These are phyloP conservation scores for Autographa pulchrina DNA, from an alignment of 2,888 invertebrate genomes.

Conservation along the genomic window DNA sequence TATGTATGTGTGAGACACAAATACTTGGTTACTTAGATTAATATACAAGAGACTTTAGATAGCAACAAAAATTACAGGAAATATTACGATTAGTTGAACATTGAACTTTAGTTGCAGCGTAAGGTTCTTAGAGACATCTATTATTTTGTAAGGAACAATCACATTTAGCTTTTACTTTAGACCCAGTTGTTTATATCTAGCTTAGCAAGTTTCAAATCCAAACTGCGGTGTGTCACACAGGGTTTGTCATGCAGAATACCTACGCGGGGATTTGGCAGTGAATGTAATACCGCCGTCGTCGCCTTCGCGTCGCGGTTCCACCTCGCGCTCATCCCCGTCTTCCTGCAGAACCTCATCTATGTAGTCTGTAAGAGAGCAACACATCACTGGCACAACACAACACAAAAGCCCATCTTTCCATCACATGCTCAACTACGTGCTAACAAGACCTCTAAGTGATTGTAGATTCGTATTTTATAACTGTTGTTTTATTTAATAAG, in stretches of 20 bases:
- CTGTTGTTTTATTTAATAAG: conserved; percentile 23
- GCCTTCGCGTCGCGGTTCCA: conserved; percentile 87
- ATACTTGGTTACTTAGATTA: conserved; percentile 1
- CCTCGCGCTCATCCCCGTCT: conserved; percentile 82
- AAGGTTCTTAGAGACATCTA: not conserved
- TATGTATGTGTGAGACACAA: conserved; percentile 2
- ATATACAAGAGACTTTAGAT: conserved; percentile 3
- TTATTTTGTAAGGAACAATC: not conserved
- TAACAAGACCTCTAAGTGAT: not conserved
- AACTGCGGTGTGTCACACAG: conserved; percentile 70
- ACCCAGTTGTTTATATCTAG: conserved; percentile 24
- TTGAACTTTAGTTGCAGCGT: not conserved
- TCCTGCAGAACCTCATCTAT: conserved; percentile 95
- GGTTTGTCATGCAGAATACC: conserved; percentile 89
- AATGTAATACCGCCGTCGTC: conserved; percentile 97
- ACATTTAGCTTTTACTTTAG: not conserved
- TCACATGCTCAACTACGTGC: conserved; percentile 22
- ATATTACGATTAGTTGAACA: not conserved
- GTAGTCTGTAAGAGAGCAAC: conserved; percentile 90
- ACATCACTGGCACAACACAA: conserved; percentile 19
- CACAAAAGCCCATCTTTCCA: not conserved
- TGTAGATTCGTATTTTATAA: conserved; percentile 10
- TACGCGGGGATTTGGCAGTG: conserved; percentile 96
- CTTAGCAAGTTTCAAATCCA: conserved; percentile 76
- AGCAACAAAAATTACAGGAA: not conserved